Evolutionary conservation across 2,888 invertebrate species (phyloP), one percentile per base, ranked within the genome.

Genomic region (Cyclophora albipunctata): DNA sequence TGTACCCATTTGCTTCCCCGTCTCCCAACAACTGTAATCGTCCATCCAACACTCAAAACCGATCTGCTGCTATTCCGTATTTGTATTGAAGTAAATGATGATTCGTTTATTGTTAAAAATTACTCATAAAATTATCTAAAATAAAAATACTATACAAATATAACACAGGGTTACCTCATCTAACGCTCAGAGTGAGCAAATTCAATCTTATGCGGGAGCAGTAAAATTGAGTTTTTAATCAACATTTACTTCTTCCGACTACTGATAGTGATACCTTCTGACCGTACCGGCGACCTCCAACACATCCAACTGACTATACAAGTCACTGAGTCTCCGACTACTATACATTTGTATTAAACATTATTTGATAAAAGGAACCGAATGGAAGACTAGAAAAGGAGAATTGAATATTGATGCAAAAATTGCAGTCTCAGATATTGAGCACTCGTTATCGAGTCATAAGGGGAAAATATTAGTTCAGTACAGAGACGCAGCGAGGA

Each of bases 41-140:
- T 87, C 85, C 78, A 73, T 84, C 75, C 74, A 64, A 70, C 87
- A 85, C 78, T 77, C 80, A 51, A 69, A 75, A 81, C 82, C 81
- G 66, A 80, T 78, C 59, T 54, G 60, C 59, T 60, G 65, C 61
- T 64, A 54, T 67, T 60, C 64, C 73, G 68, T 64, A 62, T 72
- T 64, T 61, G 59, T 57, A 69, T 59, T 75, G 82, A 81, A 82
- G 83, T 84, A 84, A 84, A 84, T 79, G 81, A 63, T 63, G 69
- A 71, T 62, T 58, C 59, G 60, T 60, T 48, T 37, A 57, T 60
- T 45, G 47, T 70, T 63, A 60, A 61, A 61, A 49, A 56, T 58
- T 55, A 37, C 37, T 37, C 37, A 5, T 37, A 37, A 37, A 57
- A 61, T 56, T 54, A 60, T 60, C 59, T 52, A 65, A 63, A 62